Evolutionary conservation across 2,797 vertebrate genomes (phyloP).

Genomic region (Synaphobranchus kaupii): DNA sequence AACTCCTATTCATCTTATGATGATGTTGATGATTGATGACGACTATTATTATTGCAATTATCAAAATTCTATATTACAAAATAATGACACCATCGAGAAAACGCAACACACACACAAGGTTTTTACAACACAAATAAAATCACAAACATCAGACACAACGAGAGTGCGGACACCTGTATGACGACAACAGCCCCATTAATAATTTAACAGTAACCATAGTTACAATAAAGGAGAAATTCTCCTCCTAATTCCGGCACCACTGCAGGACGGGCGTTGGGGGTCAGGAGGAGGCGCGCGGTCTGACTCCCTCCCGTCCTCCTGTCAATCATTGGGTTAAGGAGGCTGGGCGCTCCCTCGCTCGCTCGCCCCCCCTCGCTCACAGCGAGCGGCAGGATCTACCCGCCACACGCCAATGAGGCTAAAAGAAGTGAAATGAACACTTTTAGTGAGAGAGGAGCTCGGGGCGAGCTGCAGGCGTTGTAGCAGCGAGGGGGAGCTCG

Average conservation of each 20-base stretch:
- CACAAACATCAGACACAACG: background rate
- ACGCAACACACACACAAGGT: background rate
- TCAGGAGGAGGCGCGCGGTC: background rate
- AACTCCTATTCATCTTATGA: background rate
- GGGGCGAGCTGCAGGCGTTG: constrained; percentile 90
- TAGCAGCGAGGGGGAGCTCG: constrained; percentile 84
- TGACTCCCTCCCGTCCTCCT: constrained; percentile 24
- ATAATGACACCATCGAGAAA: background rate
- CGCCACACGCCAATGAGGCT: constrained; percentile 88
- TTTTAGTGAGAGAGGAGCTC: constrained; percentile 93
- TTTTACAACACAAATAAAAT: background rate
- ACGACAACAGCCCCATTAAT: background rate
- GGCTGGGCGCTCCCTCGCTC: constrained; percentile 29
- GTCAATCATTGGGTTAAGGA: constrained; percentile 41
- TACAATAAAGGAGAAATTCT: background rate
- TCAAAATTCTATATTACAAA: background rate
- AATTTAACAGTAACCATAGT: background rate
- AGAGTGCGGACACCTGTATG: background rate
- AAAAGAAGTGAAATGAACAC: constrained; percentile 87
- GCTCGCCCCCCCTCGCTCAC: background rate
- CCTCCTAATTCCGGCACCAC: background rate
- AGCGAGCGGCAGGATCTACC: constrained; percentile 54
- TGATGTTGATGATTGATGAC: background rate
- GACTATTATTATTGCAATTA: background rate
- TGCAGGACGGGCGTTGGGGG: background rate